Conservation (phyloP, 1,140 invertebrate species). For the Apocrypta bakeri region DNA sequence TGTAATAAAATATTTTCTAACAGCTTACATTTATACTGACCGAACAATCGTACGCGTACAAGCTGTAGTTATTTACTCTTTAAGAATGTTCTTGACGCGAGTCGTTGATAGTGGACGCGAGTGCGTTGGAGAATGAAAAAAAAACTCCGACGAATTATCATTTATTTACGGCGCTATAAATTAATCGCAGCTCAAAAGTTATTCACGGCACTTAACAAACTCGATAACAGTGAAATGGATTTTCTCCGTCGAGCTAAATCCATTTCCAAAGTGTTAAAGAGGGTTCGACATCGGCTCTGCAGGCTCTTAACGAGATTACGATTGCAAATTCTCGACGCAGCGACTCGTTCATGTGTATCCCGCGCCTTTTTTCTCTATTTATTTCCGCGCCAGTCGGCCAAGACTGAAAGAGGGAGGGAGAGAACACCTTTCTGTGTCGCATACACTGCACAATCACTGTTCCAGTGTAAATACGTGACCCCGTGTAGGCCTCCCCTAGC, state of each 20-base stretch:
- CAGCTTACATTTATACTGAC: no score
- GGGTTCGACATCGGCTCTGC: constrained; percentile 7
- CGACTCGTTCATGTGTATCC: constrained; percentile 1
- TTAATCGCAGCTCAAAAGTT: no score
- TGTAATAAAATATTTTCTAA: no score
- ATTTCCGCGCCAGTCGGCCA: background rate
- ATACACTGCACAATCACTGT: background rate
- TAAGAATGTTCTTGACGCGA: no score
- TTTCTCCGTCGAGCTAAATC: background rate
- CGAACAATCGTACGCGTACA: no score
- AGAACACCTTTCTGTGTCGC: background rate
- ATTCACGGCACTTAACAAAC: background rate
- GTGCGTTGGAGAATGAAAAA: no score
- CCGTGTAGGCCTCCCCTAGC: background rate
- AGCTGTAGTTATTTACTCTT: no score
- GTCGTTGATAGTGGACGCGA: no score
- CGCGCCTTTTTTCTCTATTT: background rate
- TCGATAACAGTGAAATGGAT: constrained; percentile 1
- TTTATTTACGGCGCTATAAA: background rate
- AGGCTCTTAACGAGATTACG: constrained; percentile 2
- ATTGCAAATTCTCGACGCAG: background rate
- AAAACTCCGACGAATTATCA: no score
- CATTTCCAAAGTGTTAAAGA: constrained; percentile 2
- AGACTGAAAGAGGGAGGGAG: no score
- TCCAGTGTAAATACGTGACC: constrained; percentile 5